A percentile compares a stretch with the other conserved stretches of the same genome.
Conservation (phyloP, 2,113 vertebrate genomes). For the Leucosticte australis region DNA sequence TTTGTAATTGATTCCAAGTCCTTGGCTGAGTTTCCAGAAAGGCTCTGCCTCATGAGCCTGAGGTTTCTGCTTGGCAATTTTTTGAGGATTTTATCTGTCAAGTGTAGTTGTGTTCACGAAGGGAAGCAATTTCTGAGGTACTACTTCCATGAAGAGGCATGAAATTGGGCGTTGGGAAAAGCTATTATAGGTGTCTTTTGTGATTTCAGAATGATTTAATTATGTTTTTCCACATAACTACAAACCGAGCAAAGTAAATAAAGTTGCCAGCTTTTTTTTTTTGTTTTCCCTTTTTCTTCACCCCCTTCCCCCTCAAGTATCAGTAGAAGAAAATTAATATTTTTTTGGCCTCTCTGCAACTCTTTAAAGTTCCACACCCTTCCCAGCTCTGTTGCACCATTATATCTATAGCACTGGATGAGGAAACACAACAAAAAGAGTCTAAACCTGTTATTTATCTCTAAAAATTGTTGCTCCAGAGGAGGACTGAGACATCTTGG, state of each 20-base stretch:
- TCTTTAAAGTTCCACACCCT: not conserved
- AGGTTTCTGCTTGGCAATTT: conserved; percentile 38
- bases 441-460: not conserved
- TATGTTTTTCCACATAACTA: conserved; percentile 30
- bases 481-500: not conserved
- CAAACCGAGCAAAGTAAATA: not conserved
- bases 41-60: not conserved
- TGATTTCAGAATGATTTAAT: conserved; percentile 58
- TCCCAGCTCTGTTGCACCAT: not conserved
- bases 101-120: conserved; percentile 30
- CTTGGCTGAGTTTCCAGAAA: conserved; percentile 33
- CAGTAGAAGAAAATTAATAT: not conserved
- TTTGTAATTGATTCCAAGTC: conserved; percentile 39
- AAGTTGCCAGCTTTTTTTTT: not conserved
- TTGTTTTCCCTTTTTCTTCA: no score
- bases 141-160: conserved; percentile 54
- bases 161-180: conserved; percentile 42
- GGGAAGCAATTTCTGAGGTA: conserved; percentile 57
- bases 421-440: not conserved
- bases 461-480: not conserved
- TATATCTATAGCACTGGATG: not conserved
- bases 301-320: fast-evolving
- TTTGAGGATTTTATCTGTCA: conserved; percentile 63
- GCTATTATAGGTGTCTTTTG: conserved; percentile 38
- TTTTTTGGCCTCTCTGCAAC: not conserved